Base-by-base conservation (phyloP, 1,140 invertebrate genomes). In the Scylla paramamosain region DNA sequence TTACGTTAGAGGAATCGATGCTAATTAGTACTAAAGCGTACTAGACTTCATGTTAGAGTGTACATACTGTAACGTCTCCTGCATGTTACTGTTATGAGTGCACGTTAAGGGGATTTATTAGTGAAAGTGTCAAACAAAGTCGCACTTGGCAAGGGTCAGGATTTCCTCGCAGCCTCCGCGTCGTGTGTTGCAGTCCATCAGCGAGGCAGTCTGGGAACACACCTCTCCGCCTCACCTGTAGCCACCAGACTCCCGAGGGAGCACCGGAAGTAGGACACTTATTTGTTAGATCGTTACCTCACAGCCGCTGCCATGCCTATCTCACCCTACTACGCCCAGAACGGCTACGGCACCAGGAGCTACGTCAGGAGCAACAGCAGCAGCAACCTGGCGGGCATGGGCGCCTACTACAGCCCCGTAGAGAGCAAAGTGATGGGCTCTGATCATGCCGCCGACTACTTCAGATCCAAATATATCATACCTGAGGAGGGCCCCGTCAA, bases 401-500 rank as follows among this genome's bases (percentile, higher is more conserved):
- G 59, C 31, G 14, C 67, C 29, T 95, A 91, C 86, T 93, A 94
- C 93, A 67, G 59, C 86, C 45, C 39, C 0, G 77, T 46, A n/a
- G 94, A 94, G 39, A 88, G 87, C 14, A 84, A 92, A 31, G 52
- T 32, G 20, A 86, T 88, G 29, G 31, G 20, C 28, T 88, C 59
- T 77, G 91, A 93, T 92, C 84, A 77, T 83, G 52, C 91, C 12
- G 46, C 89, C 20, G 59, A 52, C 10, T 95, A 95, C 48, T 91
- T 83, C 25, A 86, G 59, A 16, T 89, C 91, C 0, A 94, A 96
- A 92, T 95, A 95, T 87, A 83, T 84, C 91, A 91, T 93, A 77
- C 87, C 93, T 91, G 92, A 96, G 77, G 92, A 96, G n/a, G 87
- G 59, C 46, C 88, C 95, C 48, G 95, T 90, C 39, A 67, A 29